Conservation (phyloP, 2,888 invertebrate genomes). For the Brachynemurus nebulosus region DNA sequence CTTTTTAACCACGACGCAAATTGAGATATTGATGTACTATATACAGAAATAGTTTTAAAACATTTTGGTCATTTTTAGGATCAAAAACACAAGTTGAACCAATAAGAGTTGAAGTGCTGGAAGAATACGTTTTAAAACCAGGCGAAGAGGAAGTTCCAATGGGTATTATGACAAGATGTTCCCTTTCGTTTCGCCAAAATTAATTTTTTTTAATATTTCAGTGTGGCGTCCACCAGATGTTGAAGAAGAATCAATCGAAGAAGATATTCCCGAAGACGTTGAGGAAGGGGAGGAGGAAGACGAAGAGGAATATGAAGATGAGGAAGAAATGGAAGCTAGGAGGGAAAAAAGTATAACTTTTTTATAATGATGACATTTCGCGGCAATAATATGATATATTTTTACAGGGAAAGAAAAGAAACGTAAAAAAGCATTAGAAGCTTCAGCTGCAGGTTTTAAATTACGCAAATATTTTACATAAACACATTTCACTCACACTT, state of each 20-base stretch:
- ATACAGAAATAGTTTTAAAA: too few species aligned
- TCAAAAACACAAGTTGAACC: too few species aligned
- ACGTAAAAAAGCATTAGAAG: too few species aligned
- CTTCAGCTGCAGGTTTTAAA: too few species aligned
- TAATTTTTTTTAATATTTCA: not conserved
- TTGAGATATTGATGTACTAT: too few species aligned
- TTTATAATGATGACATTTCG: too few species aligned
- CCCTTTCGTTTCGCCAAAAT: not conserved
- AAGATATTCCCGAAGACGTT: not conserved
- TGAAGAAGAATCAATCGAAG: not conserved
- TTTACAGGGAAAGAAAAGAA: too few species aligned
- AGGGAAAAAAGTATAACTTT: slow-evolving; percentile 17
- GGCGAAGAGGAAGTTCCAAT: slow-evolving; percentile 3
- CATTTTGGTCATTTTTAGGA: too few species aligned
- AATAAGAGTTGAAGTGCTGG: not conserved
- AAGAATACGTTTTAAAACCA: not conserved
- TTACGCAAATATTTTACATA: too few species aligned
- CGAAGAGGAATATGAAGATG: not conserved
- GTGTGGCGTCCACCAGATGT: not conserved
- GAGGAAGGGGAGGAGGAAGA: not conserved
- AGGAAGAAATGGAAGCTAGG: not conserved
- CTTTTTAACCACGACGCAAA: too few species aligned
- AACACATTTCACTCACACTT: too few species aligned
- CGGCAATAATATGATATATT: too few species aligned
- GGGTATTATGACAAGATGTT: not conserved